These are phyloP conservation scores for Halictus quadricinctus DNA, from an alignment of 2,888 invertebrate species.

Conservation along the genomic window DNA sequence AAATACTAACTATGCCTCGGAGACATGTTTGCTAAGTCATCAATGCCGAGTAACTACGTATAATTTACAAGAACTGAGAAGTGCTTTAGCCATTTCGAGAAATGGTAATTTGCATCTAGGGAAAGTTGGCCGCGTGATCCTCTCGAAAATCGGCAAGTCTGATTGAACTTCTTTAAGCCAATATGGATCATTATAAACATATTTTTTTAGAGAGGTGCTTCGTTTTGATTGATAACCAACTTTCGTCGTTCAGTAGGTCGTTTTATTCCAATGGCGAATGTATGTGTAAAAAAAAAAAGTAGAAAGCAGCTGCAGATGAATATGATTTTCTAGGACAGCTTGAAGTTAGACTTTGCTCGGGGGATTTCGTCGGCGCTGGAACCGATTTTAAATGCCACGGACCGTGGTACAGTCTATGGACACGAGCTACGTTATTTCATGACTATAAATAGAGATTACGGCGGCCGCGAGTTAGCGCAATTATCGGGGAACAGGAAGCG, in stretches of 20 bases:
- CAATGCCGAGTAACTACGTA: not conserved
- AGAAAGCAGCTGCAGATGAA: not conserved
- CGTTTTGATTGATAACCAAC: too few relatives aligned
- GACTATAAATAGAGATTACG: constrained; percentile 79
- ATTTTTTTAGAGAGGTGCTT: too few relatives aligned
- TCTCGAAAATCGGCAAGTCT: not conserved
- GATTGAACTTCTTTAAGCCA: not conserved
- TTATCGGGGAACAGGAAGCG: constrained; percentile 55
- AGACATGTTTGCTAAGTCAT: not conserved
- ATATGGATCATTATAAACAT: too few relatives aligned
- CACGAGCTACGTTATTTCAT: constrained; percentile 65
- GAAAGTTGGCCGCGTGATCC: not conserved
- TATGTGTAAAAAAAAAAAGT: not conserved
- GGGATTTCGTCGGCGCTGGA: not conserved
- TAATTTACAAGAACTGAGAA: not conserved
- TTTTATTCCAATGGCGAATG: not conserved
- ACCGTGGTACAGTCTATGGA: constrained; percentile 25
- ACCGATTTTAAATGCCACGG: not conserved
- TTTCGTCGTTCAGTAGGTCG: not conserved
- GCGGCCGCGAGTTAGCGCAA: constrained; percentile 59
- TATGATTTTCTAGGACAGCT: not conserved
- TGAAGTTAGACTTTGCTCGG: not conserved
- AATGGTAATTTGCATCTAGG: not conserved
- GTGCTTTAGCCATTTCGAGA: not conserved
- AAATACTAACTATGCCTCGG: not conserved